phyloP scores from a whole-genome alignment of 1,140 invertebrate species.

The Pachypsylla venusta region DNA sequence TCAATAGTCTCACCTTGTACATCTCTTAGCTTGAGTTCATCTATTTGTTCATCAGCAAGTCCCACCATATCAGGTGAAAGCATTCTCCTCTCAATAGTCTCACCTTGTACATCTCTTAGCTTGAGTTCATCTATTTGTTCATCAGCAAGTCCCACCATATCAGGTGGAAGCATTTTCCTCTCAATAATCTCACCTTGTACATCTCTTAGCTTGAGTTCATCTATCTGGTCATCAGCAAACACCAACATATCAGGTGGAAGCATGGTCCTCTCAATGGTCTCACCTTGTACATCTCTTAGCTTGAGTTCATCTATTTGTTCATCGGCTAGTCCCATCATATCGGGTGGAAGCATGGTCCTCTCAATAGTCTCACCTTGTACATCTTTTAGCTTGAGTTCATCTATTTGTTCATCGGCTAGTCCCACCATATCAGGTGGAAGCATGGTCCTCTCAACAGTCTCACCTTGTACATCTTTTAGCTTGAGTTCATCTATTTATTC shows the following conservation, averaged over 20 bases:
- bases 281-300: conserved; percentile 61
- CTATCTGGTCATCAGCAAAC: conserved; percentile 77
- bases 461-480: conserved; percentile 61
- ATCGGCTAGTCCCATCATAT: conserved; percentile 80
- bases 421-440: conserved; percentile 77
- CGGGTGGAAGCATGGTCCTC: conserved; percentile 65
- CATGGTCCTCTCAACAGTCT: too few species aligned
- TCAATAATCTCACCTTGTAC: too few species aligned
- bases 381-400: conserved; percentile 73
- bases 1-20: too few species aligned
- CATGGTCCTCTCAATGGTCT: too few species aligned
- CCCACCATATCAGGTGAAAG: conserved; percentile 77
- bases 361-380: too few species aligned
- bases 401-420: conserved; percentile 77
- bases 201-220: conserved; percentile 73
- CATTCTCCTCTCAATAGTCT: too few species aligned
- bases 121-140: conserved; percentile 82
- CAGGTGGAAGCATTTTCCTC: conserved; percentile 62
- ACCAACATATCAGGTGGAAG: conserved; percentile 77
- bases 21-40: conserved; percentile 73
- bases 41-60: conserved; percentile 77
- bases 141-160: conserved; percentile 80
- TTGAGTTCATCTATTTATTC: conserved; percentile 82
- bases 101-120: conserved; percentile 61
- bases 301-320: conserved; percentile 82